Evolutionary conservation across 2,888 invertebrate genomes (phyloP).

Genomic region (Pristionchus fissidentatus): DNA sequence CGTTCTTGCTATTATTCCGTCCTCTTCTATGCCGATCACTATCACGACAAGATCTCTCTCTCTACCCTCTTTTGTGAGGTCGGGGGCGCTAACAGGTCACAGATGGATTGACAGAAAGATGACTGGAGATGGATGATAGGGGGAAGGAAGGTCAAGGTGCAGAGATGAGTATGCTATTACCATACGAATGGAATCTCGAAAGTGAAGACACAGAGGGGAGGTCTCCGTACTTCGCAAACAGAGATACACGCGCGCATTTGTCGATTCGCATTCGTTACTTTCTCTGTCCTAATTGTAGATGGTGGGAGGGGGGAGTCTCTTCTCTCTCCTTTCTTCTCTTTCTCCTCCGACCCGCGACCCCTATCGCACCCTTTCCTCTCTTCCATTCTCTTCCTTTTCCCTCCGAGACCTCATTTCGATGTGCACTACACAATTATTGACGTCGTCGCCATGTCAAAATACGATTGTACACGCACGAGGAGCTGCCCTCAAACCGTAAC

Average conservation of each 20-base stretch:
- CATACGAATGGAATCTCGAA: constrained; percentile 7
- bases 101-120: background rate
- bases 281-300: constrained; percentile 51
- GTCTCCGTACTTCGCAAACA: constrained; percentile 44
- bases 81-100: constrained; percentile 26
- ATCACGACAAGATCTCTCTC: background rate
- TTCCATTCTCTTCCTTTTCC: constrained; percentile 15
- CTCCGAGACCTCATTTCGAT: background rate
- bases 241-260: constrained; percentile 27
- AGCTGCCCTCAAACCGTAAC: constrained; percentile 42
- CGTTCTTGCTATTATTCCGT: background rate
- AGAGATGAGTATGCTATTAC: background rate
- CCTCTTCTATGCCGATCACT: background rate
- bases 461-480: constrained; percentile 24
- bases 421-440: background rate
- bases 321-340: constrained; percentile 37
- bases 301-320: constrained; percentile 40
- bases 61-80: background rate
- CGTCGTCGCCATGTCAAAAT: constrained; percentile 3
- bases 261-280: constrained; percentile 43
- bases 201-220: background rate
- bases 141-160: constrained; percentile 33
- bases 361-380: constrained; percentile 2
- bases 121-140: constrained; percentile 23
- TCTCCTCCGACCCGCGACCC: constrained; percentile 28